Percentiles rank a stretch among this genome's conserved stretches.
Evolutionary conservation across 2,888 invertebrate species (phyloP).

Genomic region (Ornithoptera alexandrae): DNA sequence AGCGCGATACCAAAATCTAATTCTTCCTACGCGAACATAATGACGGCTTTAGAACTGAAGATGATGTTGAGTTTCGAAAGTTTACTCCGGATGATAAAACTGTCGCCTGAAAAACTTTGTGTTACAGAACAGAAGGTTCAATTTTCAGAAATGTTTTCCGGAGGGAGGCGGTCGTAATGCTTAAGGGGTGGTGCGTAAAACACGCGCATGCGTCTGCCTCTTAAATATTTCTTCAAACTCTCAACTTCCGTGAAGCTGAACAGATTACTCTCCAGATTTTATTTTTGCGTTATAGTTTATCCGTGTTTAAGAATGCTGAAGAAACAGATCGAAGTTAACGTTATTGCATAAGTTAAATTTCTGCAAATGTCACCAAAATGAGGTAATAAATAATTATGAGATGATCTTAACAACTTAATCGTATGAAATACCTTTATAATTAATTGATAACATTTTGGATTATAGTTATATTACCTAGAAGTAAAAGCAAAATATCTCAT

Average conservation of each 20-base stretch:
- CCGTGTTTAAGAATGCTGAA: background rate
- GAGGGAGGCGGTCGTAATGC: constrained; percentile 77
- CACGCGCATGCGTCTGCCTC: constrained; percentile 74
- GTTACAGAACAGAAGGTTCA: constrained; percentile 60
- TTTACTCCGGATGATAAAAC: constrained; percentile 55
- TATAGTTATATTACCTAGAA: no score
- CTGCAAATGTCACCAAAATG: no score
- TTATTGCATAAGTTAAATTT: background rate
- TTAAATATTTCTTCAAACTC: constrained; percentile 62
- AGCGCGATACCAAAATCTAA: constrained; percentile 69
- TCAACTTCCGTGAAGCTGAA: constrained; percentile 52
- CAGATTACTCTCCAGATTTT: constrained; percentile 35
- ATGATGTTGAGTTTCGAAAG: constrained; percentile 61
- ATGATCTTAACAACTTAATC: no score
- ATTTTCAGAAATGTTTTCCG: constrained; percentile 57
- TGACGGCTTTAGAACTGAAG: constrained; percentile 73
- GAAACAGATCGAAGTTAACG: background rate
- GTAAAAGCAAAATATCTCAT: no score
- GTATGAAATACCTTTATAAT: no score
- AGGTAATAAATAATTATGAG: no score
- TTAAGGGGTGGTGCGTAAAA: constrained; percentile 77
- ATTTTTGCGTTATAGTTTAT: constrained; percentile 8
- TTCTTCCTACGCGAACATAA: constrained; percentile 72
- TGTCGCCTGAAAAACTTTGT: constrained; percentile 52
- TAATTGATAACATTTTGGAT: no score